A percentile compares a stretch with the other conserved stretches of the same genome.
Evolutionary conservation across 1,140 invertebrate genomes (phyloP).

Genomic region (Calycopis cecrops): DNA sequence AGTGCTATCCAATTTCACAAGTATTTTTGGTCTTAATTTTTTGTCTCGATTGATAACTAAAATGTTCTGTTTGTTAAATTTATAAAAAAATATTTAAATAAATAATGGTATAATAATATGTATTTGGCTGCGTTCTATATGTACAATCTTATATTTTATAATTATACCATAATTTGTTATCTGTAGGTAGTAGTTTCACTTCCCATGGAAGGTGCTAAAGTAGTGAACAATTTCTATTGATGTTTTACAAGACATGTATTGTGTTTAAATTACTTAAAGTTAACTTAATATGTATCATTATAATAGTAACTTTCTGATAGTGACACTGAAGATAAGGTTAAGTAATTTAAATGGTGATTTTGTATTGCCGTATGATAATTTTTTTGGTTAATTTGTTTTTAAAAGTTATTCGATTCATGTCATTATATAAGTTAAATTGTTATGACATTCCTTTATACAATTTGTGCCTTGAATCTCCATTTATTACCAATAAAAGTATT

Average conservation of each 20-base stretch:
- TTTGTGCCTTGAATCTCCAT: conserved; percentile 43
- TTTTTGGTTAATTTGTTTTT: too few relatives aligned
- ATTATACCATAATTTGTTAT: conserved; percentile 14
- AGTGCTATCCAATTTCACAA: conserved; percentile 4
- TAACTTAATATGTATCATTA: too few relatives aligned
- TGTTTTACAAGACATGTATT: too few relatives aligned
- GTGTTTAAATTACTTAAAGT: too few relatives aligned
- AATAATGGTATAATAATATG: too few relatives aligned
- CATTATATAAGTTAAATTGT: conserved; percentile 6
- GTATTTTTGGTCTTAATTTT: background rate
- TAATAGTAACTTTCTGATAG: too few relatives aligned
- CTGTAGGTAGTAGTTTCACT: conserved; percentile 21
- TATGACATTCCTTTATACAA: conserved; percentile 33
- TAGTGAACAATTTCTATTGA: conserved; percentile 11
- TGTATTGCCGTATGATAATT: too few relatives aligned
- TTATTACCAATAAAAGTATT: conserved; percentile 23
- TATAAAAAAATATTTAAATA: too few relatives aligned
- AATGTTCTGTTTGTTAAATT: too few relatives aligned
- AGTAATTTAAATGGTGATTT: too few relatives aligned
- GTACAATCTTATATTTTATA: background rate
- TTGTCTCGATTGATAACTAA: background rate
- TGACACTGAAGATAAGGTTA: too few relatives aligned
- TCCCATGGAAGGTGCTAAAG: conserved; percentile 49
- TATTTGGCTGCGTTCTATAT: too few relatives aligned
- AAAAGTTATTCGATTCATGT: background rate